These are phyloP conservation scores for Trichechus manatus DNA, from an alignment of 2,113 vertebrate genomes.

Conservation along the genomic window DNA sequence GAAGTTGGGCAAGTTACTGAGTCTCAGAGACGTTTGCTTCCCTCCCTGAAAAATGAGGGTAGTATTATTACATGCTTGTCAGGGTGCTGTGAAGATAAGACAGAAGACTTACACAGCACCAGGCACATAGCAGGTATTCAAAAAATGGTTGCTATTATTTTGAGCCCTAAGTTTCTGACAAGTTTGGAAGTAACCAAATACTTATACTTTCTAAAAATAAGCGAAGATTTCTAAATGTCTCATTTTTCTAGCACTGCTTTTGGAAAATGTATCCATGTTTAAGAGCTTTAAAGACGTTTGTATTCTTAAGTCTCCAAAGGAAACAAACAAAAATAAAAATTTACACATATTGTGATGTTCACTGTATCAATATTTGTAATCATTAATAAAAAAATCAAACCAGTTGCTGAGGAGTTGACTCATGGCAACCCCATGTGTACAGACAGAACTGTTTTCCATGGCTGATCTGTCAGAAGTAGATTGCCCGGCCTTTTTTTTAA, in stretches of 20 bases:
- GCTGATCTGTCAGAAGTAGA: too few species aligned
- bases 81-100: not conserved
- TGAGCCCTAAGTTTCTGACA: slow-evolving; percentile 10
- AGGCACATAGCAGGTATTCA: not conserved
- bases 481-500: too few species aligned
- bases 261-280: not conserved
- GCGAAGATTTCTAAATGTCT: not conserved
- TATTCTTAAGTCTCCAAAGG: slow-evolving; percentile 31
- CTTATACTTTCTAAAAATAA: slow-evolving; percentile 30
- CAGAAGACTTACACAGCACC: not conserved
- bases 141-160: not conserved
- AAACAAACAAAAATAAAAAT: not conserved
- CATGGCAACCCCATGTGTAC: too few species aligned
- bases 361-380: not conserved
- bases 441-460: too few species aligned
- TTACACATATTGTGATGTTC: not conserved
- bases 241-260: not conserved
- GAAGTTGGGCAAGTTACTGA: not conserved
- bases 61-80: not conserved
- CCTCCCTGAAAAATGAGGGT: not conserved
- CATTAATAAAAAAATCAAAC: not conserved
- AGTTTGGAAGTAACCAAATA: slow-evolving; percentile 7
- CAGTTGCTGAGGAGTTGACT: too few species aligned
- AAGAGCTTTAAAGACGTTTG: slow-evolving; percentile 25
- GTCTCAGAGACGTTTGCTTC: not conserved